Conservation (phyloP, 2,797 vertebrate genomes). For the Poeciliopsis turneri region DNA sequence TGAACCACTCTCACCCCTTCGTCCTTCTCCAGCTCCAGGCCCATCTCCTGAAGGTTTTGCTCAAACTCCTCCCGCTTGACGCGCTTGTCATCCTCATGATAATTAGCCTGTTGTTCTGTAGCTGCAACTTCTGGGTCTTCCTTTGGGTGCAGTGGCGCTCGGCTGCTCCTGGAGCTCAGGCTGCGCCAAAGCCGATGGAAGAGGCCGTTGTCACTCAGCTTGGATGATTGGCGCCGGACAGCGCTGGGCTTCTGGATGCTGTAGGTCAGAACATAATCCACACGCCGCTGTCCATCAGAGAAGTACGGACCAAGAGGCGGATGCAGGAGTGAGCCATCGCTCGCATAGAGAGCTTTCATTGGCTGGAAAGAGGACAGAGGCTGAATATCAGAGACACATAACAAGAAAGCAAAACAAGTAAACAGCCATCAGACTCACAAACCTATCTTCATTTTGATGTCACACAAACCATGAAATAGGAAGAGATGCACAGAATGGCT, state of each 20-base stretch:
- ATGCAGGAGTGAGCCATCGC: slow-evolving; percentile 63
- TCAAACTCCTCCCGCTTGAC: slow-evolving; percentile 91
- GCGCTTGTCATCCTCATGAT: slow-evolving; percentile 89
- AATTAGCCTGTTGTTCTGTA: slow-evolving; percentile 79
- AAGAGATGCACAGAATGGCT: background rate
- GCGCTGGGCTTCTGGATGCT: slow-evolving; percentile 83
- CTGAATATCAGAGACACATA: background rate
- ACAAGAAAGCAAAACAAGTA: background rate
- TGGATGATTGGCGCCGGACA: slow-evolving; percentile 65
- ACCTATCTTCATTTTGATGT: background rate
- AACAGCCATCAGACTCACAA: background rate
- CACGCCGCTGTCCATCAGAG: slow-evolving; percentile 86
- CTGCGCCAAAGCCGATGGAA: slow-evolving; percentile 69
- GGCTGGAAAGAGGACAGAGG: slow-evolving; percentile 67
- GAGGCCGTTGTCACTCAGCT: slow-evolving; percentile 66
- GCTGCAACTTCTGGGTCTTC: slow-evolving; percentile 79
- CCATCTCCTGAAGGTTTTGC: slow-evolving; percentile 89
- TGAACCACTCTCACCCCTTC: slow-evolving; percentile 82
- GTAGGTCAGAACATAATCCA: slow-evolving; percentile 94
- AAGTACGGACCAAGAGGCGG: slow-evolving; percentile 85
- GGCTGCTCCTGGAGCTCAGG: slow-evolving; percentile 77
- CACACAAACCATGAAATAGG: background rate
- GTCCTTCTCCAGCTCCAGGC: slow-evolving; percentile 92
- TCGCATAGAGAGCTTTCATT: slow-evolving; percentile 80
- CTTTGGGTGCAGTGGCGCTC: slow-evolving; percentile 70